Evolutionary conservation across 92 coral and sea anemone genomes (phyloP), one percentile per base, ranked within the genome.

Genomic region (Plumapathes pennacea): DNA sequence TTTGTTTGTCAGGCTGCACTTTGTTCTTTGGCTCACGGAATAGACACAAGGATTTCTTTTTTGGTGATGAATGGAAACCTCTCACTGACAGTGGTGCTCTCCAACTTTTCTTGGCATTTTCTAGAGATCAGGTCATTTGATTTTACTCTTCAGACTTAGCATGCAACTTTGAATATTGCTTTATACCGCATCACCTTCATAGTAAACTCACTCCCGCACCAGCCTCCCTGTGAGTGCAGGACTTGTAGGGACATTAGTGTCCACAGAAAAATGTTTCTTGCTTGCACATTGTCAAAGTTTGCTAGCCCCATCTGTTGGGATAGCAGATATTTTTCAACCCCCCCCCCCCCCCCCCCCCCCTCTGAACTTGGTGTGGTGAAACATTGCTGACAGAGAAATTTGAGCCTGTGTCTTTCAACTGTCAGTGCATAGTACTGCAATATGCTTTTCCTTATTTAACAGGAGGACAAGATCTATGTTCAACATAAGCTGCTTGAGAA

Each of bases 11-110:
- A 73, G 88, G 45, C 46, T 85, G 94, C 62, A 80, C 81, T 38
- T 40, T 94, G 65, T 94, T 94, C 84, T 94, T 94, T 66, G 96
- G 96, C 32, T 85, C 89, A 38, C 75, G 99, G 22, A 94, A 85
- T 37, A 74, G 70, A 32, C 23, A 49, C 15, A 80, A 89, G 38
- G 99, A 94, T 47, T 94, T 71, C 63, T 94, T 88, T 63, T 94
- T 89, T 55, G 83, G 69, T 49, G 77, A 88, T 0, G 95, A 94
- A 32, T 94, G 99, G 99, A 42, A 51, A 10, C 76, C 72, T 23
- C 81, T 88, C 18, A 27, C 46, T 11, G 18, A 65, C 28, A 55
- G 51, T 21, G 92, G 90, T 19, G 50, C 54, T 10, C 39, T 94
- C 7, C 51, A 56, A 18, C 61, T 94, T 32, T 81, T 77, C 25